Evolutionary conservation across 1,140 invertebrate genomes (phyloP), one percentile per base, ranked within the genome.

Genomic region (Nasonia vitripennis): DNA sequence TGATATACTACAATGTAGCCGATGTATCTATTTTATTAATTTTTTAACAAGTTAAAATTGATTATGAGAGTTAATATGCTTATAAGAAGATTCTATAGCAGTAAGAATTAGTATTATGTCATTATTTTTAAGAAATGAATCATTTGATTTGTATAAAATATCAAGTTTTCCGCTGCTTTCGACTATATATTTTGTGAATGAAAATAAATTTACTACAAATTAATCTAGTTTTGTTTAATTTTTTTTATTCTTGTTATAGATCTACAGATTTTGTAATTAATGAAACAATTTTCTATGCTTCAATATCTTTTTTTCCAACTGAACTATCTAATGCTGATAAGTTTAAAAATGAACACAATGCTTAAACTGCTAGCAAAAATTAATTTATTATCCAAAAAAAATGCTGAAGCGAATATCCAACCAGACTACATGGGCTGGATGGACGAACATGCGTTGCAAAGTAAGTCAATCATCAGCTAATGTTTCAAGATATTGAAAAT

Each of bases 1-100:
- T 78, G n/a, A 86, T 71, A 86, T 71, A 82, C 9, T 62, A 55
- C 34, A 78, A 45, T 67, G 27, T 81, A 81, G 67, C 68, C 5
- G 17, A 48, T 85, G 34, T 62, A 79, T 14, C 73, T 87, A 87
- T 84, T 84, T 87, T 87, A 86, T 84, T 87, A 86, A 86, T 86
- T 86, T 84, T 87, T 62, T 83, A 84, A 81, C 27, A n/a, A 23
- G n/a, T 74, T 78, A 82, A 81, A 62, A 71, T 87, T 20, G 9
- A 84, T 84, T 23, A 75, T 75, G 51, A 68, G 77, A 79, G 14
- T 75, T 71, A 67, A 27, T 75, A 81, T 85, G 9, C 51, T 85
- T 80, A 23, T n/a, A 78, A 77, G 27, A 51, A 84, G 55, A 81
- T 70, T 81, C 62, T 81, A n/a, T 86, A 86, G 27, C 45, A 34